Percentiles rank a stretch among this genome's conserved stretches.
Conservation (phyloP, 2,113 vertebrate genomes). For the Coracopsis vasa region DNA sequence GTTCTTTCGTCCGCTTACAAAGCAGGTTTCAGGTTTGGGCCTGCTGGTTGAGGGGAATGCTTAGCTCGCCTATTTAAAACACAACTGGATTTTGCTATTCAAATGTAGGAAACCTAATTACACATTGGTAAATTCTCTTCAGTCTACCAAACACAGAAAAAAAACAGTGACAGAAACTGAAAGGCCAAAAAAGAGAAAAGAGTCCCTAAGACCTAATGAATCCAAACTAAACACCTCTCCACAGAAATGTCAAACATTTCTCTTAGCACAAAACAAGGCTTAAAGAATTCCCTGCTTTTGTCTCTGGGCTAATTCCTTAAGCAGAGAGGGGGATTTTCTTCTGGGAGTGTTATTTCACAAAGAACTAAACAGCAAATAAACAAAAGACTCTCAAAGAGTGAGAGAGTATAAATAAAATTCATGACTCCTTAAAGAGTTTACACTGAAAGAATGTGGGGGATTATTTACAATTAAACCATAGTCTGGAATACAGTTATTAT, state of each 20-base stretch:
- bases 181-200: slow-evolving; percentile 82
- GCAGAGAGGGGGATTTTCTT: slow-evolving; percentile 90
- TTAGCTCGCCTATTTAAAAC: slow-evolving; percentile 85
- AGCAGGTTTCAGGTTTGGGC: slow-evolving; percentile 82
- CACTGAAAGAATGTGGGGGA: slow-evolving; percentile 82
- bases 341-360: slow-evolving; percentile 87
- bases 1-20: slow-evolving; percentile 74
- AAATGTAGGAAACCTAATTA: slow-evolving; percentile 95
- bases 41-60: slow-evolving; percentile 82
- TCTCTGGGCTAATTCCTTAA: slow-evolving; percentile 93
- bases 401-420: slow-evolving; percentile 89
- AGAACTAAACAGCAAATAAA: slow-evolving; percentile 88
- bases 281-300: slow-evolving; percentile 92
- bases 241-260: slow-evolving; percentile 94
- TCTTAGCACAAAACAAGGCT: slow-evolving; percentile 91
- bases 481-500: slow-evolving; percentile 78
- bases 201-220: slow-evolving; percentile 95
- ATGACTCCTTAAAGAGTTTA: slow-evolving; percentile 89
- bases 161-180: slow-evolving; percentile 85
- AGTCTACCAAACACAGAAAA: slow-evolving; percentile 87
- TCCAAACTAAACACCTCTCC: slow-evolving; percentile 95
- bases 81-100: slow-evolving; percentile 88
- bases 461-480: slow-evolving; percentile 84
- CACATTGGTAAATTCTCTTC: slow-evolving; percentile 91
- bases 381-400: slow-evolving; percentile 86